Evolutionary conservation across 2,797 vertebrate species (phyloP).

Genomic region (Ciconia nigra): DNA sequence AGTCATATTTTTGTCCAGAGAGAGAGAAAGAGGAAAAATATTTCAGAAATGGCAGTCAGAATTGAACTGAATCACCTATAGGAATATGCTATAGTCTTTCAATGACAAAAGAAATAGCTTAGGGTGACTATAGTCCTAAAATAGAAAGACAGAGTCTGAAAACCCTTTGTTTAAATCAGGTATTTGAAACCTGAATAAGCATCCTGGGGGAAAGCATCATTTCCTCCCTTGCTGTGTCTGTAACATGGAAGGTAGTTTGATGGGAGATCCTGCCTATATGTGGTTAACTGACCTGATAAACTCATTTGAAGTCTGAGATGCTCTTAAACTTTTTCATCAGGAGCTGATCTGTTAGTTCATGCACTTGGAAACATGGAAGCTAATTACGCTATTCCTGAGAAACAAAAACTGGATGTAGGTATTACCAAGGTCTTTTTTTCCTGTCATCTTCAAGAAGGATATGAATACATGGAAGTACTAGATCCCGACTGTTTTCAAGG

Average conservation of each 20-base stretch:
- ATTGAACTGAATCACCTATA: not conserved
- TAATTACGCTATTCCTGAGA: not conserved
- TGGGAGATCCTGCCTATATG: not conserved
- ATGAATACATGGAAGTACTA: not conserved
- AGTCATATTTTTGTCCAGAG: not conserved
- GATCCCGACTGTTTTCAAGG: not conserved
- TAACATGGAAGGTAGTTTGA: not conserved
- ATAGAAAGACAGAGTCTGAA: not conserved
- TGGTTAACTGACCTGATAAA: not conserved
- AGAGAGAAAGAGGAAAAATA: not conserved
- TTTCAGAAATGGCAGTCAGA: not conserved
- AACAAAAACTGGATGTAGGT: not conserved
- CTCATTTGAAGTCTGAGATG: not conserved
- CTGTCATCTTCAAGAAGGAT: not conserved
- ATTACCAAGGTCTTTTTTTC: not conserved
- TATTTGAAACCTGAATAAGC: not conserved
- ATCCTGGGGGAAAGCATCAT: not conserved
- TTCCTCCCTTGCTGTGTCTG: not conserved
- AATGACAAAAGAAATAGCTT: not conserved
- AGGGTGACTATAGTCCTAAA: not conserved
- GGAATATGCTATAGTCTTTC: not conserved
- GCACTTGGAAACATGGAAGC: not conserved
- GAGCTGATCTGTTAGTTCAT: not conserved
- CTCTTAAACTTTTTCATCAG: not conserved
- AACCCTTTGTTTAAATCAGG: not conserved